Evolutionary conservation across 1,140 invertebrate species (phyloP).

Genomic region (Brachionus rubens): DNA sequence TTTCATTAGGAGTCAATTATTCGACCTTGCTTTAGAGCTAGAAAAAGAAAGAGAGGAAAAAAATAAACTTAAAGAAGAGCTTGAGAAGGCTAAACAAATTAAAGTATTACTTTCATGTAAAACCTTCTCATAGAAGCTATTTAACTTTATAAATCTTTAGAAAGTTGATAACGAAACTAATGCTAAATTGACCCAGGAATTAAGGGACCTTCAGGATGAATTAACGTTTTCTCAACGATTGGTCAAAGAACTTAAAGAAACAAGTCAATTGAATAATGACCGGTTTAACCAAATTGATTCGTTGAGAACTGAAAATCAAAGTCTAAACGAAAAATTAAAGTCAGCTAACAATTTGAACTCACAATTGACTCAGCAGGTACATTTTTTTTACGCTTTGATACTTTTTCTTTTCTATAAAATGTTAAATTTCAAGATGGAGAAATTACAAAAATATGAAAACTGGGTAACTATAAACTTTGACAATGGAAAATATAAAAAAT

Average conservation of each 20-base stretch:
- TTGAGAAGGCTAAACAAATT: not conserved
- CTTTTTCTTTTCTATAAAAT: not conserved
- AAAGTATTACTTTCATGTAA: no score
- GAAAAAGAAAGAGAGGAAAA: slow-evolving; percentile 14
- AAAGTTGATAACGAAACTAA: not conserved
- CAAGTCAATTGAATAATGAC: not conserved
- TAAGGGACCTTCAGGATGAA: not conserved
- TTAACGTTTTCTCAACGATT: not conserved
- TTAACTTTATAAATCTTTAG: no score
- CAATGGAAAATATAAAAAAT: no score
- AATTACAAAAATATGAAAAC: slow-evolving; percentile 24
- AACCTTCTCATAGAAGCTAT: no score
- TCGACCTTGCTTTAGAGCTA: not conserved
- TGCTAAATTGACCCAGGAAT: not conserved
- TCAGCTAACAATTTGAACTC: not conserved
- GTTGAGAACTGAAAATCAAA: not conserved
- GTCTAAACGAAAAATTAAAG: not conserved
- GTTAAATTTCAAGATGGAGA: not conserved
- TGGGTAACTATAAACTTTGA: no score
- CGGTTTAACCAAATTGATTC: not conserved
- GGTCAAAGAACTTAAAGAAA: slow-evolving; percentile 19
- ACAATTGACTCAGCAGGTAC: not conserved
- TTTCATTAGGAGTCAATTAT: not conserved
- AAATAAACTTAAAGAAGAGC: not conserved
- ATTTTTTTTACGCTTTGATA: not conserved